Conservation (phyloP, 2,888 invertebrate species). For the Drosophila ezoana region DNA sequence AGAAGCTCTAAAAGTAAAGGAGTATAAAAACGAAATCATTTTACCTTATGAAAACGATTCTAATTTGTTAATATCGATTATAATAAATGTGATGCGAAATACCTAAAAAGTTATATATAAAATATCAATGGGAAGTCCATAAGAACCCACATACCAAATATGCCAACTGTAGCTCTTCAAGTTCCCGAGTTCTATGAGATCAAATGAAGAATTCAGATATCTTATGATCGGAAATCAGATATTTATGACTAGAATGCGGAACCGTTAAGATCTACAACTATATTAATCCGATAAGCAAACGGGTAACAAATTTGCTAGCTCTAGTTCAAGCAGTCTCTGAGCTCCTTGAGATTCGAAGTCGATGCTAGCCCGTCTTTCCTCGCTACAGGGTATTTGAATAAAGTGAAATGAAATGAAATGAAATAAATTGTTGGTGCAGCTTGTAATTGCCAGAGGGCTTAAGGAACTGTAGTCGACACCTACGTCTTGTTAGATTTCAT, state of each 20-base stretch:
- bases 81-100: neutral
- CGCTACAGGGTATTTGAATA: conserved; percentile 23
- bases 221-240: no score
- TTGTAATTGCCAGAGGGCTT: conserved; percentile 49
- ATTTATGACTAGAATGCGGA: no score
- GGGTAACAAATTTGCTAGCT: neutral
- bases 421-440: conserved; percentile 38
- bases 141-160: neutral
- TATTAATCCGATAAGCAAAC: neutral
- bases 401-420: conserved; percentile 34
- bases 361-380: neutral
- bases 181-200: neutral
- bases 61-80: neutral
- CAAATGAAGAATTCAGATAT: neutral
- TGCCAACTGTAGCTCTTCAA: neutral
- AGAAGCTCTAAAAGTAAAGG: neutral
- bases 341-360: neutral
- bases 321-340: neutral
- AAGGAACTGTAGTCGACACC: conserved; percentile 49
- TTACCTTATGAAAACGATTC: neutral
- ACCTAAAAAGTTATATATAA: no score
- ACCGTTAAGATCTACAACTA: neutral
- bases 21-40: no score
- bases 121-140: neutral
- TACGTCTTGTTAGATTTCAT: conserved; percentile 36